These are phyloP conservation scores for Geococcyx californianus DNA, from an alignment of 2,113 vertebrate genomes.

Conservation along the genomic window DNA sequence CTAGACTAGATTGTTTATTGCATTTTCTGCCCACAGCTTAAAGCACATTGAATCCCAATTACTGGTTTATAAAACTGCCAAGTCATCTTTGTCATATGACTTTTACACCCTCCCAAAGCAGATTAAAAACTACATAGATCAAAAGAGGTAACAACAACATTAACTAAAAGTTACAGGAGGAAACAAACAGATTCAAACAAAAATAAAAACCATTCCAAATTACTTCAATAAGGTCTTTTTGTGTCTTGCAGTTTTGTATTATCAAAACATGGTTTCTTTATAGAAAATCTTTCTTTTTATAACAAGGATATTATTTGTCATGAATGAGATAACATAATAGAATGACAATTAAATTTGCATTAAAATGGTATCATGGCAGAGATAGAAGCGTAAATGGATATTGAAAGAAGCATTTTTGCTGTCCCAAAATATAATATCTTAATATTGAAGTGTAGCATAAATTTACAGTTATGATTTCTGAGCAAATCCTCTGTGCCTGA, in stretches of 20 bases:
- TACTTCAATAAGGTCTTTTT: background rate
- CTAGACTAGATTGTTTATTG: slow-evolving; percentile 60
- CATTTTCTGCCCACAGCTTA: slow-evolving; percentile 44
- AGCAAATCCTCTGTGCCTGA: background rate
- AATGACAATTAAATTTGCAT: background rate
- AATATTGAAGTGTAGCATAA: background rate
- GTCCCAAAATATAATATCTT: background rate
- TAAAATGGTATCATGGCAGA: background rate
- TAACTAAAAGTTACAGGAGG: slow-evolving; percentile 48
- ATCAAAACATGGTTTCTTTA: background rate
- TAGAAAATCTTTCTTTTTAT: background rate
- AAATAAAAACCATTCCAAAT: background rate
- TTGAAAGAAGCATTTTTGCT: background rate
- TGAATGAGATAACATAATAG: background rate
- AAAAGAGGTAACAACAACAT: slow-evolving; percentile 15
- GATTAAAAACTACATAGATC: slow-evolving; percentile 39
- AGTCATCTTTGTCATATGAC: slow-evolving; percentile 31
- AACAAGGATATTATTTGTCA: background rate
- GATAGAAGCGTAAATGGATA: background rate
- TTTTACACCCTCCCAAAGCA: background rate
- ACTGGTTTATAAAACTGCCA: slow-evolving; percentile 63
- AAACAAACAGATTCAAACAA: background rate
- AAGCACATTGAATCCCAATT: slow-evolving; percentile 70
- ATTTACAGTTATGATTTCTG: background rate
- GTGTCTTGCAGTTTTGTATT: background rate